Conservation (phyloP, 2,888 invertebrate species). For the Harpagoxenus sublaevis region DNA sequence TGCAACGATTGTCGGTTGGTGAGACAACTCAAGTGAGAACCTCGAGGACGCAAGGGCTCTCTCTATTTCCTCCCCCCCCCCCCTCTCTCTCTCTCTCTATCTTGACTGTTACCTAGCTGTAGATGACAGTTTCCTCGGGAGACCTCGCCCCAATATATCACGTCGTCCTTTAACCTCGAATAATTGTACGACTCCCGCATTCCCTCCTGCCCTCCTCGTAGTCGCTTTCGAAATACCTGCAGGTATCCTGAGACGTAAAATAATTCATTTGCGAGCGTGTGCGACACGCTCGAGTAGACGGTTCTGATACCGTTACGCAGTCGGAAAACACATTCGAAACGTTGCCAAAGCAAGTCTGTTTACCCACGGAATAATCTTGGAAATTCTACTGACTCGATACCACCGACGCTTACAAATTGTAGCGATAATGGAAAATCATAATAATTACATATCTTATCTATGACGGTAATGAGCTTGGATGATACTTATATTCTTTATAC, state of each 20-base stretch:
- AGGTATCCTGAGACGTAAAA: conserved; percentile 61
- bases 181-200: conserved; percentile 75
- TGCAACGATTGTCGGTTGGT: conserved; percentile 45
- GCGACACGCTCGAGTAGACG: conserved; percentile 37
- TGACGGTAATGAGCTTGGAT: neutral
- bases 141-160: conserved; percentile 73
- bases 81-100: neutral
- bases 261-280: conserved; percentile 67
- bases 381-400: conserved; percentile 47
- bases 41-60: neutral
- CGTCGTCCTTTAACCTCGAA: conserved; percentile 77
- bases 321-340: conserved; percentile 54
- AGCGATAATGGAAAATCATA: conserved; percentile 28
- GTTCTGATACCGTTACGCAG: conserved; percentile 44
- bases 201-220: conserved; percentile 42
- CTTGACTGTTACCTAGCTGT: conserved; percentile 63
- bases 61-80: neutral
- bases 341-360: conserved; percentile 44
- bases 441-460: conserved; percentile 12
- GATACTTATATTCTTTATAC: neutral
- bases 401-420: conserved; percentile 24
- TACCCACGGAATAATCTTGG: conserved; percentile 45
- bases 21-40: conserved; percentile 44
- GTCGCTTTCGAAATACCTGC: conserved; percentile 65
- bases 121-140: conserved; percentile 74